Evolutionary conservation across 1,140 invertebrate genomes (phyloP).

Genomic region (Drosophila sulfurigaster): DNA sequence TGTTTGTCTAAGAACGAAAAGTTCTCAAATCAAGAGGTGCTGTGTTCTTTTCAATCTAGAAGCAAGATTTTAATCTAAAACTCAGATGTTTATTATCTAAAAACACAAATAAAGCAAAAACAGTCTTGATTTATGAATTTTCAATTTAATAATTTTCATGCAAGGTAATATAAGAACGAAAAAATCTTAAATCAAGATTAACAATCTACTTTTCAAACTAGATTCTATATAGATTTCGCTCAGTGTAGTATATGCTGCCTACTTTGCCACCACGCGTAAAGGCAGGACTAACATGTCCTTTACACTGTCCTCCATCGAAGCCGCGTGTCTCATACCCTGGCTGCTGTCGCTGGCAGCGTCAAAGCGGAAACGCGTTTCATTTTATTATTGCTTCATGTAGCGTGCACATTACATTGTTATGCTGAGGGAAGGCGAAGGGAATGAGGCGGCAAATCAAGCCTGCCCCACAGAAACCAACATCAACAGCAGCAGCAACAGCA

Average conservation of each 20-base stretch:
- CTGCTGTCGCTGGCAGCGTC: slow-evolving; percentile 44
- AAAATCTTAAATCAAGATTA: too few relatives aligned
- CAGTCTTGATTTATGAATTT: too few relatives aligned
- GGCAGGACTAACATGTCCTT: slow-evolving; percentile 56
- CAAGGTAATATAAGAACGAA: too few relatives aligned
- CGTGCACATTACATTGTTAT: slow-evolving; percentile 80
- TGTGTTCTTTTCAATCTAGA: too few relatives aligned
- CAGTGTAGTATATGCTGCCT: slow-evolving; percentile 1
- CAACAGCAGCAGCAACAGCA: neutral
- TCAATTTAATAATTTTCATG: too few relatives aligned
- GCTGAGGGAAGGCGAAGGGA: slow-evolving; percentile 6
- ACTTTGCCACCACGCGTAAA: slow-evolving; percentile 39
- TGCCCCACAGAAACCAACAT: slow-evolving; percentile 1
- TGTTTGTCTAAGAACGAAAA: too few relatives aligned
- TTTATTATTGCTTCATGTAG: slow-evolving; percentile 83
- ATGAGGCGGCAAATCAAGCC: neutral
- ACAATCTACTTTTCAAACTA: too few relatives aligned
- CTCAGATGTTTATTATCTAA: too few relatives aligned
- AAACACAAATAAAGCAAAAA: too few relatives aligned
- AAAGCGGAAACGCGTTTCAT: slow-evolving; percentile 80
- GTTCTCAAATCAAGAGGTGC: too few relatives aligned
- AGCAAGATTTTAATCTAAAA: too few relatives aligned
- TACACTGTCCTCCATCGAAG: slow-evolving; percentile 4
- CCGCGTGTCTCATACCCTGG: neutral
- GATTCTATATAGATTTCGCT: too few relatives aligned